Evolutionary conservation across 2,888 invertebrate species (phyloP), one percentile per base, ranked within the genome.

Genomic region (Neoaliturus tenellus): DNA sequence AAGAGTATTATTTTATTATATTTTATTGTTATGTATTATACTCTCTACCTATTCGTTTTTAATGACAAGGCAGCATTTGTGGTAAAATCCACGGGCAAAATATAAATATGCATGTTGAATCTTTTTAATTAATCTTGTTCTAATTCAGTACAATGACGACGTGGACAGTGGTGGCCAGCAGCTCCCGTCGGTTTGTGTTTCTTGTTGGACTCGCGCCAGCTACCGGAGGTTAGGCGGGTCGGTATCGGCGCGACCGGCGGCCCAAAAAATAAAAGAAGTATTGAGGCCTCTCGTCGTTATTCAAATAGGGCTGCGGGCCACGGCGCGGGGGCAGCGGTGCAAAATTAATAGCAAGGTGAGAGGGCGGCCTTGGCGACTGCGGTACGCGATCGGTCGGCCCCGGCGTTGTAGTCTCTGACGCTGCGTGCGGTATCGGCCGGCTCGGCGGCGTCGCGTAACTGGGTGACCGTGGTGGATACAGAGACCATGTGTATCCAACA

Each of bases 331-430:
- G n/a, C n/a, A n/a, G 31, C 67, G 67, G 67, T n/a, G 39, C 69
- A 14, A 69, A 69, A 69, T 69, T 69, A 69, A 69, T 69, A 39
- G 44, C 73, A 75, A 75, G 73, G 73, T 44, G 73, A 28, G 44
- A 44, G 17, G 23, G 41, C 41, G 71, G 23, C 71, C 71, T 71
- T 71, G 71, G 23, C 67, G 67, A 20, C 55, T 55, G n/a, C 20
- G 6, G 20, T 17, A 8, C 62, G 28, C 5, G 5, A 8, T 55
- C 6, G 55, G 23, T 10, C 31, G 35, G 39, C n/a, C 41, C 73
- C 44, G 5, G 73, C 73, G 73, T 75, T 75, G 39, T 14, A 44
- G 73, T 75, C 73, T 44, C 73, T 44, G 2, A 8, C 10, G 4
- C 25, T 5, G 28, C 73, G 44, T 17, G 28, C 73, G 14, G 71